These are phyloP conservation scores for Todus mexicanus DNA, from an alignment of 2,797 vertebrate species.

Conservation along the genomic window DNA sequence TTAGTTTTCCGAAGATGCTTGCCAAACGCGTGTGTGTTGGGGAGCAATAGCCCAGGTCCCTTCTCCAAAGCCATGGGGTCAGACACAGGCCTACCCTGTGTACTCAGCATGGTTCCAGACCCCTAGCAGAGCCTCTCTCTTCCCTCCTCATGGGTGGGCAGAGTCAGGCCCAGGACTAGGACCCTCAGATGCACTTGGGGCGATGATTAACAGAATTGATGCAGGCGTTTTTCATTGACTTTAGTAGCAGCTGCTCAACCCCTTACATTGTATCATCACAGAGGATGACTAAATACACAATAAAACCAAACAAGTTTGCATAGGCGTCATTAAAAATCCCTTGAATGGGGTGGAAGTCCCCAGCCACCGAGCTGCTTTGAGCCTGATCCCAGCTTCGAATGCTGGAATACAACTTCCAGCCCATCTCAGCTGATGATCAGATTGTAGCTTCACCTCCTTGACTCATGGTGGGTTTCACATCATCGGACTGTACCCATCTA, in stretches of 20 bases:
- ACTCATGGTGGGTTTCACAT: slow-evolving; percentile 8
- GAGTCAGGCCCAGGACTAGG: neutral
- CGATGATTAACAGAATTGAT: neutral
- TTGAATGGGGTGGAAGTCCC: neutral
- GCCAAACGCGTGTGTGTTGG: neutral
- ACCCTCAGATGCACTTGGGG: neutral
- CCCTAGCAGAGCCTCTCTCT: neutral
- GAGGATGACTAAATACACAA: neutral
- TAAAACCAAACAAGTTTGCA: neutral
- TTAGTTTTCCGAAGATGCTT: neutral
- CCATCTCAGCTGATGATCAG: neutral
- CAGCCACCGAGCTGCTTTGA: neutral
- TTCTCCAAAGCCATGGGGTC: neutral
- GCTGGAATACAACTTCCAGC: neutral
- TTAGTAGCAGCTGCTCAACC: slow-evolving; percentile 14
- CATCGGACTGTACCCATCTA: neutral
- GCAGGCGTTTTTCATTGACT: neutral
- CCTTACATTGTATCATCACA: neutral
- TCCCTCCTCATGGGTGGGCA: neutral
- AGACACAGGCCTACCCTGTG: neutral
- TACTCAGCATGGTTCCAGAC: neutral
- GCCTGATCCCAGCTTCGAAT: neutral
- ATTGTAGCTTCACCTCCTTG: slow-evolving; percentile 13
- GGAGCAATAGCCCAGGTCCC: neutral
- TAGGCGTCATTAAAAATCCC: neutral